Base-by-base conservation (phyloP, 2,797 vertebrate genomes). In the Menidia menidia region DNA sequence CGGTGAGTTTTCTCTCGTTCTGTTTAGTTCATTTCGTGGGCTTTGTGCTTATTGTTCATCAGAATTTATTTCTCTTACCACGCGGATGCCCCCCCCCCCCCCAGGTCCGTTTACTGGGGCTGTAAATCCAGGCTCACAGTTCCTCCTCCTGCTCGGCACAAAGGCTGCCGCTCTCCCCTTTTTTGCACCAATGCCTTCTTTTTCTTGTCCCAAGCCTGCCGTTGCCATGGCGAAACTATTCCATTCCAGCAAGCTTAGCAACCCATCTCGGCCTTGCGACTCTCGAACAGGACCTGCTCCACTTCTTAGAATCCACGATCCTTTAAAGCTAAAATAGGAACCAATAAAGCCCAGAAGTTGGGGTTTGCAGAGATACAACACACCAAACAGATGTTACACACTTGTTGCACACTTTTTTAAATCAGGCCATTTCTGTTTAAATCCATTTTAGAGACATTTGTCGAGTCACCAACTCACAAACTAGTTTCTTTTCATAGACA, bases 1-100 rank as follows among this genome's bases (percentile, higher is more conserved):
- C 97, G 86, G 98, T 99, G 93, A 98, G 95, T 90, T 53, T 53
- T 7, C 55, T 54, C 5, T 60, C 35, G 15, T 14, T 60, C 32
- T 44, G 3, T 15, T 57, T 65, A 31, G 13, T 11, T 33, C 4
- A 25, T 55, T 52, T 54, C 73, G 30, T 56, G 51, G 59, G 45
- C 61, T 71, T 70, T 3, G 32, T 58, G 18, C 19, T 6, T 12
- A 70, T 62, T 69, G 55, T 76, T 81, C 66, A 50, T 75, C 45
- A 69, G 63, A 79, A 81, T 87, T 64, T 72, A 88, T 80, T 63
- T 39, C 65, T 14, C 54, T 75, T 0, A 73, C 63, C 65, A 54
- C 15, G 14, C 43, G 15, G 61, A 43, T 19, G 44, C 72, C 60
- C 14, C 78, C 25, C 25, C 25, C 25, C 25, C 25, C 25, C 64